These are phyloP conservation scores for Lutjanus argentimaculatus DNA, from an alignment of 2,797 vertebrate genomes.

Conservation along the genomic window DNA sequence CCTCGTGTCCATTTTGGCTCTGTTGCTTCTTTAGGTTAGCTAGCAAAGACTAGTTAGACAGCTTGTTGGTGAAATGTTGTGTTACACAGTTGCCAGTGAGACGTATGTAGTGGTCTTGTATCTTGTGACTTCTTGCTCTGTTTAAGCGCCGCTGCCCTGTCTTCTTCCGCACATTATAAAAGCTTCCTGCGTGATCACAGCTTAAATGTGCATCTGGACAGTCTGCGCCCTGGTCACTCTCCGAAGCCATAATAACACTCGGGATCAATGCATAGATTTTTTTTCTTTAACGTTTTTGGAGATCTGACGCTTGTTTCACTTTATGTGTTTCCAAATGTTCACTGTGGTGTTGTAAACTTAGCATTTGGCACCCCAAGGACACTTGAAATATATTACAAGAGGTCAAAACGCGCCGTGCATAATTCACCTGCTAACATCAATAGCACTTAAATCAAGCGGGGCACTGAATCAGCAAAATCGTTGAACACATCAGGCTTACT, in stretches of 20 bases:
- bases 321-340: slow-evolving; percentile 19
- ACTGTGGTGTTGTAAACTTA: slow-evolving; percentile 16
- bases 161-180: neutral
- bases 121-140: neutral
- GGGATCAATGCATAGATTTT: slow-evolving; percentile 15
- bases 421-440: slow-evolving; percentile 65
- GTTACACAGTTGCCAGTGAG: slow-evolving; percentile 5
- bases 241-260: neutral
- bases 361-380: slow-evolving; percentile 48
- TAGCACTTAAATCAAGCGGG: slow-evolving; percentile 59
- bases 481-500: slow-evolving; percentile 62
- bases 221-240: slow-evolving; percentile 6
- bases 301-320: slow-evolving; percentile 4
- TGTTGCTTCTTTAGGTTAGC: neutral
- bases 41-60: neutral
- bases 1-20: neutral
- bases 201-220: slow-evolving; percentile 4
- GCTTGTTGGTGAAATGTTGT: neutral
- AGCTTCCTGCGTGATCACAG: slow-evolving; percentile 4
- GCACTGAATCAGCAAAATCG: slow-evolving; percentile 67
- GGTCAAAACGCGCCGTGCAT: slow-evolving; percentile 57
- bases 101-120: neutral
- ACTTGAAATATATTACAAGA: slow-evolving; percentile 39
- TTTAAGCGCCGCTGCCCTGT: neutral
- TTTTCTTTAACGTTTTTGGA: neutral